Percentiles rank a stretch among this genome's conserved stretches.
These are phyloP conservation scores for Brachypodius melanocephalos DNA, from an alignment of 2,113 vertebrate genomes.

Conservation along the genomic window DNA sequence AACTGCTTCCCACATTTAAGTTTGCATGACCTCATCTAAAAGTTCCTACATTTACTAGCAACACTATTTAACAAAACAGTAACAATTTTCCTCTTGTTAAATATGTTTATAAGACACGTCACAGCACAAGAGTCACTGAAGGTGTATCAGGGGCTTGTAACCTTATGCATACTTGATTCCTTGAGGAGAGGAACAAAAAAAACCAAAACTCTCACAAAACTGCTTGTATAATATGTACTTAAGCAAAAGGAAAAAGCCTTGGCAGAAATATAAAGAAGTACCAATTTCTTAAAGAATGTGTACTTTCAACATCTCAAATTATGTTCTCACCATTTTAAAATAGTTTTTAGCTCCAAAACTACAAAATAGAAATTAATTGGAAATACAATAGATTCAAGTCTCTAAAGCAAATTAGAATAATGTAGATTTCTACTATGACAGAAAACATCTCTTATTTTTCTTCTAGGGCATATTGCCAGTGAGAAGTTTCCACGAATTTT, in stretches of 20 bases:
- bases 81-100: not conserved
- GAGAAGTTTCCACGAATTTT: not conserved
- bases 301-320: not conserved
- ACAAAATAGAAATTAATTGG: not conserved
- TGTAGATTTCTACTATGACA: not conserved
- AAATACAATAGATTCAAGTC: not conserved
- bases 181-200: not conserved
- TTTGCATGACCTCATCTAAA: not conserved
- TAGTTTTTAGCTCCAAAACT: not conserved
- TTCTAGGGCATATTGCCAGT: not conserved
- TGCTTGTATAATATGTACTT: not conserved
- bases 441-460: not conserved
- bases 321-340: not conserved
- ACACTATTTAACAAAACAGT: not conserved
- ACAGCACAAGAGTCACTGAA: not conserved
- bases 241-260: not conserved
- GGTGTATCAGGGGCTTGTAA: not conserved
- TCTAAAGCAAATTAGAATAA: not conserved
- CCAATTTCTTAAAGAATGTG: not conserved
- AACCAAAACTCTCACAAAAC: not conserved
- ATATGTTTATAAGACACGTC: not conserved
- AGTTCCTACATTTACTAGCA: not conserved
- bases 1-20: not conserved
- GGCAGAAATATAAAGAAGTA: not conserved
- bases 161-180: not conserved